phyloP scores from a whole-genome alignment of 2,113 vertebrate genomes.

The Pandion haliaetus region DNA sequence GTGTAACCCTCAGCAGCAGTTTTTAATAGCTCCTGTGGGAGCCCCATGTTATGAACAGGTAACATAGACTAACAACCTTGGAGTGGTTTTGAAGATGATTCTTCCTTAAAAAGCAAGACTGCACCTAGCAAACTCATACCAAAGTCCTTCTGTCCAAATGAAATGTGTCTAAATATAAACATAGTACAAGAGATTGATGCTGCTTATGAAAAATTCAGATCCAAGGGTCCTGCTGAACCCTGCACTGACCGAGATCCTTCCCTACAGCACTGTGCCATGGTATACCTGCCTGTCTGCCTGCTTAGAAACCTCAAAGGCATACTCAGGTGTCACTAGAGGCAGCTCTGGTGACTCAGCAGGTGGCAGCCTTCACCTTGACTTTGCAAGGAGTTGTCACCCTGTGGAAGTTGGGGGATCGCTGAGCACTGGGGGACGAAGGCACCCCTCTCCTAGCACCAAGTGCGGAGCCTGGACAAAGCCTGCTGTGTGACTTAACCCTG shows the following conservation, averaged over 20 bases:
- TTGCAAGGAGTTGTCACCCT: not conserved
- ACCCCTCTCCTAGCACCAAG: not conserved
- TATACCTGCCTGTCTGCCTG: not conserved
- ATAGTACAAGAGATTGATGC: not conserved
- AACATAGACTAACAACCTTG: not conserved
- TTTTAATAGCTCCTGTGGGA: not conserved
- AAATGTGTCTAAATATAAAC: not conserved
- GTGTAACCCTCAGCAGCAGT: not conserved
- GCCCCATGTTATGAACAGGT: not conserved
- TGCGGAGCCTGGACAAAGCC: not conserved
- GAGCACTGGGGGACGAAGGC: not conserved
- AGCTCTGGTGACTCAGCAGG: slow-evolving; percentile 23
- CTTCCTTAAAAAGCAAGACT: not conserved
- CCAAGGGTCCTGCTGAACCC: not conserved
- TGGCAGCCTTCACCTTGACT: slow-evolving; percentile 48
- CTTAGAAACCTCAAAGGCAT: not conserved
- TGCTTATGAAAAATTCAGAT: not conserved
- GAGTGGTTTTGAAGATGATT: not conserved
- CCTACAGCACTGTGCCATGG: not conserved
- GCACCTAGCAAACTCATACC: not conserved
- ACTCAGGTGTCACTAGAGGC: not conserved
- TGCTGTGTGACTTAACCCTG: not conserved
- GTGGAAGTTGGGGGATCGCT: not conserved
- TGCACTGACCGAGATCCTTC: not conserved
- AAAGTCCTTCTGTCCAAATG: not conserved